Evolutionary conservation across 2,888 invertebrate genomes (phyloP).

Genomic region (Adineta ricciae): DNA sequence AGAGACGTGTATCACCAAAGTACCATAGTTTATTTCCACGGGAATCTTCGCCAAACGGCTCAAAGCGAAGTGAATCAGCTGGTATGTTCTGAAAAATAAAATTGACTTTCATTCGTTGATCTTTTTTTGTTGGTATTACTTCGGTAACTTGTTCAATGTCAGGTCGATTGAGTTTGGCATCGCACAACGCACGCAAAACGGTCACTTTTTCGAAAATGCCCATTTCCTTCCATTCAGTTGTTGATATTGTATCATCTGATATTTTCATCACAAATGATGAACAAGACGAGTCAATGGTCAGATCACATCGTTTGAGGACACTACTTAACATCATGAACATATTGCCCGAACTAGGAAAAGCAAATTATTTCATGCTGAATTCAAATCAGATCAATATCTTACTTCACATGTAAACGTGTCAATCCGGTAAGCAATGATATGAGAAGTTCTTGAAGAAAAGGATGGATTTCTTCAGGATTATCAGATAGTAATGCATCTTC

Average conservation of each 20-base stretch:
- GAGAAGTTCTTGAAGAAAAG: constrained; percentile 12
- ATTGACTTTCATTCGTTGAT: too few relatives aligned
- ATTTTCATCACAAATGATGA: background rate
- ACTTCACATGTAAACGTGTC: constrained; percentile 17
- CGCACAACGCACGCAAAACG: constrained; percentile 14
- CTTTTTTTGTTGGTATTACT: too few relatives aligned
- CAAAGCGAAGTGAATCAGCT: constrained; percentile 26
- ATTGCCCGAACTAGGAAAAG: background rate
- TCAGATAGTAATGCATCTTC: constrained; percentile 18
- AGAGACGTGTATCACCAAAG: constrained; percentile 31
- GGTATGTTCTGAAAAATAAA: constrained; percentile 1
- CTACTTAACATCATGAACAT: background rate
- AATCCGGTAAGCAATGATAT: constrained; percentile 15
- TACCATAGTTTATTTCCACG: constrained; percentile 29
- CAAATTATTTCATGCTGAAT: background rate
- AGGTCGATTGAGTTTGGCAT: constrained; percentile 10
- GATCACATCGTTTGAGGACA: background rate
- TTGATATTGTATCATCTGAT: constrained; percentile 1
- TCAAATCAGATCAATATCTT: background rate
- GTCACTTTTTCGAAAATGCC: background rate
- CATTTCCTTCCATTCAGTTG: constrained; percentile 11
- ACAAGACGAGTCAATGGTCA: background rate
- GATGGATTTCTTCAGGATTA: constrained; percentile 18
- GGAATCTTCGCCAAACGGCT: constrained; percentile 31
- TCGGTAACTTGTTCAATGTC: constrained; percentile 25